phyloP scores from a whole-genome alignment of 2,113 vertebrate species.

The Elephas maximus region DNA sequence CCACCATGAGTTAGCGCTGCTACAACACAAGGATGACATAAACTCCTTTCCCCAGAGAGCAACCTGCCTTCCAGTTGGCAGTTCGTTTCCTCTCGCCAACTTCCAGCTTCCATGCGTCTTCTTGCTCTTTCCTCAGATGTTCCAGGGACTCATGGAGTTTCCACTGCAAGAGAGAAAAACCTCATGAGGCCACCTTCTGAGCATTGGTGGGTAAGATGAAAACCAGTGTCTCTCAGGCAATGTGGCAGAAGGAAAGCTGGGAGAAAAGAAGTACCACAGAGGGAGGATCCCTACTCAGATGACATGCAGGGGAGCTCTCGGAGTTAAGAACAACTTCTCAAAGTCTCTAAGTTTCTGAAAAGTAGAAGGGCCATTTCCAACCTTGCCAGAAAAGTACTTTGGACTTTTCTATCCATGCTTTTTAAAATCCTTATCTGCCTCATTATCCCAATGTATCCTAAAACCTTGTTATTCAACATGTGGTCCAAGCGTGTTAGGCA shows the following conservation, averaged over 20 bases:
- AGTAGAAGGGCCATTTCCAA: neutral
- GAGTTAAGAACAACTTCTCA: neutral
- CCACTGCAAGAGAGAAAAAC: constrained; percentile 67
- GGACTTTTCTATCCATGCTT: neutral
- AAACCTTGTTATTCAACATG: neutral
- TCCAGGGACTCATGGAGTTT: constrained; percentile 75
- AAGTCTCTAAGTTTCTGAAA: neutral
- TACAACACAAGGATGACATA: neutral
- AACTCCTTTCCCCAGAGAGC: neutral
- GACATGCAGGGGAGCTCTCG: neutral
- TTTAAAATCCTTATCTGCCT: neutral
- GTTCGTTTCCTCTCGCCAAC: constrained; percentile 60
- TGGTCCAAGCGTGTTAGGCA: neutral
- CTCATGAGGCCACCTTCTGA: neutral
- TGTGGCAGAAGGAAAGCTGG: neutral
- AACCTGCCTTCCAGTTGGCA: constrained; percentile 76
- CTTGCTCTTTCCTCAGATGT: constrained; percentile 72
- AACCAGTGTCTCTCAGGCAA: neutral
- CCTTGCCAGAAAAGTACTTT: neutral
- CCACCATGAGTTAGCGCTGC: neutral
- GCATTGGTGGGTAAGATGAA: neutral
- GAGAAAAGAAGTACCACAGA: neutral
- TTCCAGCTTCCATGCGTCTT: constrained; percentile 72
- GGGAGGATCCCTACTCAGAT: neutral
- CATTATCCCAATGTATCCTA: neutral